phyloP scores from a whole-genome alignment of 2,113 vertebrate species.

The Neolamprologus modestus region DNA sequence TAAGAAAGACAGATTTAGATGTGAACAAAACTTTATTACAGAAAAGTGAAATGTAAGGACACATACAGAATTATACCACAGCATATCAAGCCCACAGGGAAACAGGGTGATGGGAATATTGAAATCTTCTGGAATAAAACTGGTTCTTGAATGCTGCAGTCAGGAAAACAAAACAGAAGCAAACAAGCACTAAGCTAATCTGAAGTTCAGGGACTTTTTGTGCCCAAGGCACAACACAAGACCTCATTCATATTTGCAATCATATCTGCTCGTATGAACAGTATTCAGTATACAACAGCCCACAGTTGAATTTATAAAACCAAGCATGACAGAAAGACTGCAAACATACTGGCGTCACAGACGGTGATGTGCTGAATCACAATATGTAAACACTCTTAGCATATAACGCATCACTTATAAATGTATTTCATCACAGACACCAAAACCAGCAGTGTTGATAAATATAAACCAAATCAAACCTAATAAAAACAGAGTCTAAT shows the following conservation, averaged over 20 bases:
- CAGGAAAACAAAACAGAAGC: neutral
- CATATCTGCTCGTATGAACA: neutral
- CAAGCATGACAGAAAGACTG: neutral
- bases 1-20: neutral
- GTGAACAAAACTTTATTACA: neutral
- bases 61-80: neutral
- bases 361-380: neutral
- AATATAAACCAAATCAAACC: neutral
- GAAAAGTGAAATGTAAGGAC: neutral
- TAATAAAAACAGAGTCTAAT: neutral
- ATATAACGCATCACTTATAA: neutral
- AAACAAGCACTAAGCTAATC: neutral
- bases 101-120: neutral
- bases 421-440: neutral
- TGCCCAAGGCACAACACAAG: neutral
- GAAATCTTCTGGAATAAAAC: neutral
- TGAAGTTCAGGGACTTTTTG: neutral
- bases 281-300: neutral
- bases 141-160: neutral
- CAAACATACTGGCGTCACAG: neutral
- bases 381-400: neutral
- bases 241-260: neutral
- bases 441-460: neutral
- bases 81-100: neutral
- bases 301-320: neutral